These are phyloP conservation scores for Eremobia ochroleuca DNA, from an alignment of 2,888 invertebrate genomes.

Conservation along the genomic window DNA sequence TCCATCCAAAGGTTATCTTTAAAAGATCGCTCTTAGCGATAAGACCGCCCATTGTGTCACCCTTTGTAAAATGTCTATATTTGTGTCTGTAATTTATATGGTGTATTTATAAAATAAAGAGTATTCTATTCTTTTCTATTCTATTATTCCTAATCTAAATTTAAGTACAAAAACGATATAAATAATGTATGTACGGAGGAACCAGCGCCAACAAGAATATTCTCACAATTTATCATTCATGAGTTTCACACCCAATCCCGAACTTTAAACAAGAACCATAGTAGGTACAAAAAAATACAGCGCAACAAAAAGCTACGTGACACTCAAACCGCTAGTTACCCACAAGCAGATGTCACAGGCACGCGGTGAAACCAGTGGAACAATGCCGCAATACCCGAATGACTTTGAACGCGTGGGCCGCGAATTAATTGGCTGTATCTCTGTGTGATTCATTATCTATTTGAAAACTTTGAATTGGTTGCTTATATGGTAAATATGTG, in stretches of 20 bases:
- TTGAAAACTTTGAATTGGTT: neutral
- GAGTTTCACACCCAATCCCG: neutral
- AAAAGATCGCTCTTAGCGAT: too few relatives aligned
- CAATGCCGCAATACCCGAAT: conserved; percentile 17
- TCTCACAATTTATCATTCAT: neutral
- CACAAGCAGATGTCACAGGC: conserved; percentile 10
- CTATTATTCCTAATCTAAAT: too few relatives aligned
- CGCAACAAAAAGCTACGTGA: neutral
- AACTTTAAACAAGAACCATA: conserved; percentile 3
- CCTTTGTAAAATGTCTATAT: too few relatives aligned
- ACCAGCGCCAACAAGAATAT: too few relatives aligned
- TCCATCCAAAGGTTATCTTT: too few relatives aligned
- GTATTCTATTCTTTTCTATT: too few relatives aligned
- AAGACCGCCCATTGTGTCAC: too few relatives aligned
- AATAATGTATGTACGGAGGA: too few relatives aligned
- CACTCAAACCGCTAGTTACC: conserved; percentile 7
- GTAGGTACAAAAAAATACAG: neutral
- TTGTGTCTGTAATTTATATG: too few relatives aligned
- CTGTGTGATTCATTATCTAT: conserved; percentile 1
- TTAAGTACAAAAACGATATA: too few relatives aligned
- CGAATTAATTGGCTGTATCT: conserved; percentile 29
- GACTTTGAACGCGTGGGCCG: neutral
- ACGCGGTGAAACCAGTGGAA: conserved; percentile 4
- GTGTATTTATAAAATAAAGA: too few relatives aligned
- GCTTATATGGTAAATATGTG: too few relatives aligned